Percentiles rank a stretch among this genome's conserved stretches.
phyloP scores from a whole-genome alignment of 2,113 vertebrate species.

The Pangasianodon hypophthalmus region DNA sequence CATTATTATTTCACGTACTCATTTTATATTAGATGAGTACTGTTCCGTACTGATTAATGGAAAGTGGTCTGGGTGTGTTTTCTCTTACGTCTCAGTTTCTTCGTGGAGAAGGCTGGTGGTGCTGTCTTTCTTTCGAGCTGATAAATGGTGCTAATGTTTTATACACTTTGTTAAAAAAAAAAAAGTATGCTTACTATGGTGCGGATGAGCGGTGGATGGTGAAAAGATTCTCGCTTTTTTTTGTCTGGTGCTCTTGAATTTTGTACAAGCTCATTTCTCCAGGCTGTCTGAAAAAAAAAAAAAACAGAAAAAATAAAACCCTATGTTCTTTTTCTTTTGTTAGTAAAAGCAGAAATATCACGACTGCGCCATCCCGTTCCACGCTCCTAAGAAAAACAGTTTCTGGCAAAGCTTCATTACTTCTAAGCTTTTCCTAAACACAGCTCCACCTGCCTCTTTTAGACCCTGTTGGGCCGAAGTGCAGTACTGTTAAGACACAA shows the following conservation, averaged over 20 bases:
- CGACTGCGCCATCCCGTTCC: background rate
- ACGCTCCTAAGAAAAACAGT: background rate
- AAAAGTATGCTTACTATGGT: conserved; percentile 33
- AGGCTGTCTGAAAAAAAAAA: conserved; percentile 1
- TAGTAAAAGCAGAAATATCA: conserved; percentile 12
- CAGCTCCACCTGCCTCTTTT: conserved; percentile 9
- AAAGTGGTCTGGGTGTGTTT: conserved; percentile 20
- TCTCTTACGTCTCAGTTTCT: background rate
- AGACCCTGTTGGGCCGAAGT: background rate
- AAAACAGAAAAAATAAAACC: background rate
- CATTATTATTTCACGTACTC: conserved; percentile 17
- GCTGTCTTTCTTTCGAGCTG: conserved; percentile 56
- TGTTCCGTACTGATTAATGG: conserved; percentile 39
- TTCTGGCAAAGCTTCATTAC: background rate
- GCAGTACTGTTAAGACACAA: background rate
- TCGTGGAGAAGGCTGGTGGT: conserved; percentile 39
- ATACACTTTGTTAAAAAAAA: conserved; percentile 28
- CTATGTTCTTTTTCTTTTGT: conserved; percentile 8
- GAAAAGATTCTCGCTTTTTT: background rate
- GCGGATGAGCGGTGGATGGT: conserved; percentile 25
- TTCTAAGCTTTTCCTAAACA: conserved; percentile 7
- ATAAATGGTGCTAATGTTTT: conserved; percentile 71
- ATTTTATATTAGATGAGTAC: conserved; percentile 32
- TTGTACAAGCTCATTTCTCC: conserved; percentile 36
- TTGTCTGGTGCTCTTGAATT: conserved; percentile 45